phyloP scores from a whole-genome alignment of 2,797 vertebrate genomes.

The Allobates femoralis region DNA sequence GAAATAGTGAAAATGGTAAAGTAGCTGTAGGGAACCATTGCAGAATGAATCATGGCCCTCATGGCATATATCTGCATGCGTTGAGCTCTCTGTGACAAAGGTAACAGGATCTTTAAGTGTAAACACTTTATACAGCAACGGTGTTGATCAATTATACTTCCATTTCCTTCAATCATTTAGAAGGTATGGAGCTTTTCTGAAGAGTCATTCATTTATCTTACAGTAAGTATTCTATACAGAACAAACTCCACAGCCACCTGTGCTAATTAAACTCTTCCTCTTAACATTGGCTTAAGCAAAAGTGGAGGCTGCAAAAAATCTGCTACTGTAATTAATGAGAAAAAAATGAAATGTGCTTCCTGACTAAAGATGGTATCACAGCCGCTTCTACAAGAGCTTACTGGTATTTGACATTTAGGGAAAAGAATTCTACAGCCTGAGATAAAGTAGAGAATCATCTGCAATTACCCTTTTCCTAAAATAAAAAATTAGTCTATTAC shows the following conservation, averaged over 20 bases:
- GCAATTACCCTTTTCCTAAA: neutral
- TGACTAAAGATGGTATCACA: slow-evolving; percentile 9
- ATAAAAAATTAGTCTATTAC: neutral
- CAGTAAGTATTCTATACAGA: neutral
- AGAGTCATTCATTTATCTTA: slow-evolving; percentile 20
- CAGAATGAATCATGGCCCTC: neutral
- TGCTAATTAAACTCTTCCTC: slow-evolving; percentile 17
- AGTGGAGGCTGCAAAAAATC: slow-evolving; percentile 37
- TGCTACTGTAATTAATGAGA: slow-evolving; percentile 17
- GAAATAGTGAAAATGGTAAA: too few relatives aligned
- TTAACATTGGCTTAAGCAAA: slow-evolving; percentile 20
- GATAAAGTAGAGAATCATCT: neutral
- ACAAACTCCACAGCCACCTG: slow-evolving; percentile 12
- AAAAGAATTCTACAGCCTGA: neutral
- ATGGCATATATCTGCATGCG: neutral
- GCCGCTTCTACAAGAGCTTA: neutral
- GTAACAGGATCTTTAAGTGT: too few relatives aligned
- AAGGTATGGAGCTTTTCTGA: neutral
- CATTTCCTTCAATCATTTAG: neutral
- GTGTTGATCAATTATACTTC: neutral
- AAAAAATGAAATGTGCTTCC: slow-evolving; percentile 11
- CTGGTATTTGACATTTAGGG: neutral
- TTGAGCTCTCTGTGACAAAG: neutral
- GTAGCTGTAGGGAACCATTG: neutral
- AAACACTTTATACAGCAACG: neutral